Evolutionary conservation across 2,113 vertebrate genomes (phyloP), one percentile per base, ranked within the genome.

Genomic region (Poeciliopsis prolifica): DNA sequence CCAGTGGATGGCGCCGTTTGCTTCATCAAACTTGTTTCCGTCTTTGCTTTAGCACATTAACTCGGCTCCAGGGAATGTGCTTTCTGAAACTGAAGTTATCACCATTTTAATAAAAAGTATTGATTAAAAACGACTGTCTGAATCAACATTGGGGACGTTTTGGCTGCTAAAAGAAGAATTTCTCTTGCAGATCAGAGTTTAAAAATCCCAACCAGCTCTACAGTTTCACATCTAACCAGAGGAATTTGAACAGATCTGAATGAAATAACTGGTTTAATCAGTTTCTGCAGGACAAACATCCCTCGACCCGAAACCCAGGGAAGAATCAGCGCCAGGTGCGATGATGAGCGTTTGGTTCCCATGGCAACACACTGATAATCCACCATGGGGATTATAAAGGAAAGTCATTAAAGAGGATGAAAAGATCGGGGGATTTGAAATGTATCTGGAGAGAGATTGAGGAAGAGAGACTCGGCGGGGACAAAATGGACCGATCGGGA

Each of bases 291-390:
- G 17, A 30, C 30, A 1, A 8, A 7, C 37, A n/a, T 54, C 63
- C 0, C 35, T 3, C 63, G 63, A 28, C 0, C 22, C 42, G 12
- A 30, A 77, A 68, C 68, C 75, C 76, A 79, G 86, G 70, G 77
- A 68, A 65, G 64, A 67, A 82, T 80, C 42, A 19, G 28, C 11
- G 22, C 42, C 0, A 4, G 28, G 60, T 70, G 82, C 80, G 79
- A 86, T 88, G 79, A 81, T 24, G 31, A 86, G 87, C 78, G 84
- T 75, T n/a, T 80, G 63, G 85, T 90, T 72, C 72, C 70, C 73
- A 42, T 28, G 72, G 75, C 74, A 76, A 10, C 26, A 40, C 51
- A 24, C 12, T 67, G 10, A 4, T 86, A 89, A 92, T 89, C 81
- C 80, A 48, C 3, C 67, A 0, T 30, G 30, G 61, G 64, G 86